Base-by-base conservation (phyloP, 35 echinoderm and acorn worm genomes). In the Strongylocentrotus purpuratus region DNA sequence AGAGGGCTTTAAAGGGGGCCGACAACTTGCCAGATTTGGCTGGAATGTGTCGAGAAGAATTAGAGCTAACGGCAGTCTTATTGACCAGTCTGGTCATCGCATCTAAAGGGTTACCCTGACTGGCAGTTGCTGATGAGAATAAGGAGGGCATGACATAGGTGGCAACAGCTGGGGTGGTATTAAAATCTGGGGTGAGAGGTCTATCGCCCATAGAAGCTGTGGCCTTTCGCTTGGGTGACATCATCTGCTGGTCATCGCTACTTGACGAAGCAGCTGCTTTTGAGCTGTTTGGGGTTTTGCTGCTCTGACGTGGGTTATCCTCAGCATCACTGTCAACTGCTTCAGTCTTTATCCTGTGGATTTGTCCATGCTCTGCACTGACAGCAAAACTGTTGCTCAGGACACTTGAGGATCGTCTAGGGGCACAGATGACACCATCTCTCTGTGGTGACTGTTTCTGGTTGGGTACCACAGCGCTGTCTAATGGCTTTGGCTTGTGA, bases 41-140 rank as follows among this genome's bases (percentile, higher is more conserved):
- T 93, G 91, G 91, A 93, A 93, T 93, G 91, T 93, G 91, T 5
- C 48, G 48, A 93, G 91, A 93, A 47, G 91, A 93, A 93, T 93
- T 93, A n/a, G 33, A 58, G 48, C n/a, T 93, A 31, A 58, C 48
- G 5, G 48, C 41, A 93, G 91, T 93, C 91, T 93, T 93, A 58
- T 93, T 93, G n/a, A 93, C 91, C 91, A 93, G 48, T 32, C 91
- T 93, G 91, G 32, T 93, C 33, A 93, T 93, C 0, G 91, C 91
- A 58, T 93, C 91, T n/a, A 93, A 46, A 12, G 91, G 91, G 48
- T 93, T 93, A n/a, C 91, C 91, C 45, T 93, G 47, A 93, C 91
- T 93, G 48, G 91, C 48, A 93, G 46, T 32, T 13, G 48, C 48
- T 31, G 91, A 31, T 46, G 91, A 46, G 48, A 93, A 93, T 50